phyloP scores from a whole-genome alignment of 2,797 vertebrate genomes.

The Hybognathus amarus region DNA sequence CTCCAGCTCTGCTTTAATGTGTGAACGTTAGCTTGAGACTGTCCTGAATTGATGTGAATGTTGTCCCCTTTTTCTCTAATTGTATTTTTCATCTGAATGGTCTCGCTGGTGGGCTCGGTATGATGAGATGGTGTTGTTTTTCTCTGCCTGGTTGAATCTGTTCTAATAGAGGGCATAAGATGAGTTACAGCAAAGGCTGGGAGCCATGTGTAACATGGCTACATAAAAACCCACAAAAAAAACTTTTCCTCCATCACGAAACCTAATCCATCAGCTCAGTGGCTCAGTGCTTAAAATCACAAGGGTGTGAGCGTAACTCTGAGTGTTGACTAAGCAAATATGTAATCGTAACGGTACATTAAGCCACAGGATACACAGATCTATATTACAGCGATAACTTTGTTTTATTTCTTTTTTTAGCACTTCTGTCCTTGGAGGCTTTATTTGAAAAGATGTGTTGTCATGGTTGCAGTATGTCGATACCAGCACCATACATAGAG shows the following conservation, averaged over 20 bases:
- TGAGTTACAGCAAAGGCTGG: conserved; percentile 14
- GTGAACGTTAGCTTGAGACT: conserved; percentile 9
- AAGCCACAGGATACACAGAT: conserved; percentile 21
- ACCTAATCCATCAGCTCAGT: conserved; percentile 39
- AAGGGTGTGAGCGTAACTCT: conserved; percentile 22
- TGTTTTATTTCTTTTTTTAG: conserved; percentile 18
- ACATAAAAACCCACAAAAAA: conserved; percentile 34
- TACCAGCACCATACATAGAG: conserved; percentile 46
- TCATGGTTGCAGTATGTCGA: conserved; percentile 38
- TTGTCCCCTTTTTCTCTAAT: conserved; percentile 35
- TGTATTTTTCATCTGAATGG: conserved; percentile 33
- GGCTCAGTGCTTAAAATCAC: background rate
- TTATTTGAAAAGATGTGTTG: conserved; percentile 33
- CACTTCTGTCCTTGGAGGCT: background rate
- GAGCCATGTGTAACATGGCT: conserved; percentile 15
- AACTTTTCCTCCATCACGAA: background rate
- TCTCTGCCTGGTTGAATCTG: background rate
- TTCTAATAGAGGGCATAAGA: conserved; percentile 6
- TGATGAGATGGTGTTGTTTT: conserved; percentile 30
- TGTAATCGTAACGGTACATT: conserved; percentile 30
- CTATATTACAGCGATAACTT: conserved; percentile 29
- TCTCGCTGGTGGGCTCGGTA: background rate
- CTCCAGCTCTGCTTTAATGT: conserved; percentile 24
- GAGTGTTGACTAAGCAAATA: conserved; percentile 21
- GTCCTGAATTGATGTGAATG: background rate